Evolutionary conservation across 1,140 invertebrate genomes (phyloP).

Genomic region (Polypedilum pembai): DNA sequence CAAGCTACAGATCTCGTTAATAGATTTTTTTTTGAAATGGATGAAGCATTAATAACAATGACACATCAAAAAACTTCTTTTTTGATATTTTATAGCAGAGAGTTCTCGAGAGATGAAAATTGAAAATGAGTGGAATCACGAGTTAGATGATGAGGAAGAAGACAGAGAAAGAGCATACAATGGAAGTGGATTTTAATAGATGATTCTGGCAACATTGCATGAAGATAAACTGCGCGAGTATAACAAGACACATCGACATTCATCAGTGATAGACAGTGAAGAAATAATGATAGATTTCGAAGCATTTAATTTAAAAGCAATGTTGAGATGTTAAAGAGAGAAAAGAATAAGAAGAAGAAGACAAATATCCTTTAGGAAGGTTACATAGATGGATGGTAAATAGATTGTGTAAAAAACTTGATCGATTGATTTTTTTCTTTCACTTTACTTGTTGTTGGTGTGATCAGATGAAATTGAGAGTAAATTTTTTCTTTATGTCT

Average conservation of each 20-base stretch:
- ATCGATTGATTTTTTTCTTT: too few species aligned
- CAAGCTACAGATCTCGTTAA: neutral
- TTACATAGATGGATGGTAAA: too few species aligned
- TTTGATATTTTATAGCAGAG: too few species aligned
- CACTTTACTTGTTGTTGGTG: neutral
- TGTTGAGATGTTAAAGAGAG: too few species aligned
- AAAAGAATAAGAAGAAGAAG: too few species aligned
- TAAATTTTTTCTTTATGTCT: neutral
- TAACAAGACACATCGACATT: neutral
- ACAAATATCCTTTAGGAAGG: too few species aligned
- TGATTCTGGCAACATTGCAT: neutral
- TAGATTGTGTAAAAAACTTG: too few species aligned
- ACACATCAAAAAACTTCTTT: neutral
- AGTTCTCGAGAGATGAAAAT: neutral
- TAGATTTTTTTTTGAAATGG: neutral
- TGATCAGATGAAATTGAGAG: neutral
- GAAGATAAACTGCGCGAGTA: neutral
- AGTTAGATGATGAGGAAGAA: neutral
- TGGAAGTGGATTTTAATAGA: neutral
- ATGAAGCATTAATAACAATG: conserved; percentile 19
- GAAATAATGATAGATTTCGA: conserved; percentile 19
- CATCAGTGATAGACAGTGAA: neutral
- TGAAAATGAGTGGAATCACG: neutral
- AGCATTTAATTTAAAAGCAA: neutral
- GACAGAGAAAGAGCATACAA: neutral